Conservation (phyloP, 2,888 invertebrate species). For the Pseudococcus longispinus region DNA sequence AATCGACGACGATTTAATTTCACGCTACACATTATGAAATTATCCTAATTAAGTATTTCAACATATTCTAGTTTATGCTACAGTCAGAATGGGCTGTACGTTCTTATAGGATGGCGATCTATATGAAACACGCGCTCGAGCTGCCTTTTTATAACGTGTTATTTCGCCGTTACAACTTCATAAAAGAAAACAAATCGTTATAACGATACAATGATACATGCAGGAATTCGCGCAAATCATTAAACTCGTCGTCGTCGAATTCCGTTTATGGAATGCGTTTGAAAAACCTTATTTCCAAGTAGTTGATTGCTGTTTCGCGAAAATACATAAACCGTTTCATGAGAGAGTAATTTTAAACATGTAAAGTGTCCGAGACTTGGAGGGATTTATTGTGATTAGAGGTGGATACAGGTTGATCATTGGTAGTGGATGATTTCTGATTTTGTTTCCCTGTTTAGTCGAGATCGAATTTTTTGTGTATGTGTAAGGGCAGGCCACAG, state of each 20-base stretch:
- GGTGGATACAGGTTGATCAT: too few relatives aligned
- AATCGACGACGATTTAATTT: conserved; percentile 30
- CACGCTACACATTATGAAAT: conserved; percentile 36
- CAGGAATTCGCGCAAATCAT: conserved; percentile 42
- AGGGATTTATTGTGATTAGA: background rate
- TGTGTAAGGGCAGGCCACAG: too few relatives aligned
- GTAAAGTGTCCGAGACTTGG: background rate
- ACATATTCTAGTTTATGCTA: conserved; percentile 40
- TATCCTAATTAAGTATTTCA: conserved; percentile 43
- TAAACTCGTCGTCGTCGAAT: conserved; percentile 15
- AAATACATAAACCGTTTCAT: background rate
- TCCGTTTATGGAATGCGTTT: conserved; percentile 37
- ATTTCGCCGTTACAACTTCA: conserved; percentile 16
- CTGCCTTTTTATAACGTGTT: conserved; percentile 11
- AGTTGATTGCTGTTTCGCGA: conserved; percentile 12
- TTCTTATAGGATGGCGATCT: background rate
- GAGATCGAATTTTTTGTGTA: too few relatives aligned
- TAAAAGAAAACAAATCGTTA: conserved; percentile 44
- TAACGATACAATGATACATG: conserved; percentile 41
- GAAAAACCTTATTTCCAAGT: conserved; percentile 42
- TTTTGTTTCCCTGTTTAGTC: too few relatives aligned
- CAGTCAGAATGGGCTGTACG: background rate
- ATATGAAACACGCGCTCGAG: background rate
- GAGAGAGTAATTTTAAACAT: conserved; percentile 44
- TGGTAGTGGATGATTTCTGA: too few relatives aligned